Evolutionary conservation across 2,797 vertebrate species (phyloP), one percentile per base, ranked within the genome.

Genomic region (Gambelia wislizenii): DNA sequence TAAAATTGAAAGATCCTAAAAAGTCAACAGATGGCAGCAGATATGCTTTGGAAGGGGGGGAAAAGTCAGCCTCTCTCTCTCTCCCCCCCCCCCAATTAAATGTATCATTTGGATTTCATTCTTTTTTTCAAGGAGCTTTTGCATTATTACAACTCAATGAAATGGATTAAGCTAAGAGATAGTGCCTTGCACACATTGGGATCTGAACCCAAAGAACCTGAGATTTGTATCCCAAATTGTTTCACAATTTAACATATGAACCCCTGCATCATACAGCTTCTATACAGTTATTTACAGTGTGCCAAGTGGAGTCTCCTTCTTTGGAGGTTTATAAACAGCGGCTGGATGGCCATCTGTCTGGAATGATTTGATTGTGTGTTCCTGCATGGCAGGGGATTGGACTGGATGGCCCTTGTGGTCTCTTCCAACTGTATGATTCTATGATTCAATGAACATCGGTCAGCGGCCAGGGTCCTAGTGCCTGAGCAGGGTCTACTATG

Each of bases 21-120:
- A 94, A 95, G 84, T 95, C 95, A 94, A 95, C 95, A 96, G 95
- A 95, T 95, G 95, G 96, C 95, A 96, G 92, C 91, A 96, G 87
- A 95, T 93, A 92, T 90, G 87, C 90, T 95, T 92, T 30, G 72
- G 80, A 93, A 89, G 13, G 91, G 92, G 90, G 13, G 91, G 92
- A 82, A 80, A 0, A 0, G 5, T 81, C 78, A 82, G 88, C 85
- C 74, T 87, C 52, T 67, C 78, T 84, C 13, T 81, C 1, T 52
- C 7, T 18, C 12, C 18, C 7, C 22, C n/a, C 18, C 6, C 22
- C 1, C n/a, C 67, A n/a, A 36, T 61, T 81, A 61, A 85, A 59
- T 81, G 44, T 59, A 64, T 33, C 16, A 80, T 49, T 78, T 54
- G 83, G 2, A 25, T 44, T n/a, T 59, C 39, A 72, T 25, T 27